Conservation (phyloP, 2,113 vertebrate species). For the Bettongia penicillata region DNA sequence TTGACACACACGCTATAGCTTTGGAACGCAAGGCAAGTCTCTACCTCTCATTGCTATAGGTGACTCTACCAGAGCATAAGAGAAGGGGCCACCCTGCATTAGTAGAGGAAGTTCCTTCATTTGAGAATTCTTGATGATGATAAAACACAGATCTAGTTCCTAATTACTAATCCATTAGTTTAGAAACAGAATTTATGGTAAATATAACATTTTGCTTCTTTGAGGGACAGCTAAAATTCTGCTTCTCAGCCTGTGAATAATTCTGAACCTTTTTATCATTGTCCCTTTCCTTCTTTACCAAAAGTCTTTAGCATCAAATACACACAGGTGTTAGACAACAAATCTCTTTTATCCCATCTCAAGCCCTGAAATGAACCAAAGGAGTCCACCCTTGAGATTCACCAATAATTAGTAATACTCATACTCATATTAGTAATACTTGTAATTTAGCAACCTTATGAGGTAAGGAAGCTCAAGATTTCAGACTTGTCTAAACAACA, state of each 20-base stretch:
- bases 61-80: neutral
- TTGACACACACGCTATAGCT: neutral
- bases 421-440: neutral
- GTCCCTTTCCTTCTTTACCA: neutral
- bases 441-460: neutral
- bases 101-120: neutral
- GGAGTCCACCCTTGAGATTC: neutral
- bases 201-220: neutral
- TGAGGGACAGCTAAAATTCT: neutral
- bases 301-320: neutral
- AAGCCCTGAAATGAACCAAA: neutral
- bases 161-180: neutral
- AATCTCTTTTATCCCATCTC: conserved; percentile 5
- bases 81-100: neutral
- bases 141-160: neutral
- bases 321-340: neutral
- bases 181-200: neutral
- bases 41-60: neutral
- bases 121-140: neutral
- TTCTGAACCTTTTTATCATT: neutral
- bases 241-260: neutral
- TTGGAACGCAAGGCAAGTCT: neutral
- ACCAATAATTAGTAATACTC: neutral
- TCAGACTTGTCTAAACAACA: conserved; percentile 23
- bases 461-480: neutral